These are phyloP conservation scores for Corydoras maculifer DNA, from an alignment of 2,113 vertebrate species.

Conservation along the genomic window DNA sequence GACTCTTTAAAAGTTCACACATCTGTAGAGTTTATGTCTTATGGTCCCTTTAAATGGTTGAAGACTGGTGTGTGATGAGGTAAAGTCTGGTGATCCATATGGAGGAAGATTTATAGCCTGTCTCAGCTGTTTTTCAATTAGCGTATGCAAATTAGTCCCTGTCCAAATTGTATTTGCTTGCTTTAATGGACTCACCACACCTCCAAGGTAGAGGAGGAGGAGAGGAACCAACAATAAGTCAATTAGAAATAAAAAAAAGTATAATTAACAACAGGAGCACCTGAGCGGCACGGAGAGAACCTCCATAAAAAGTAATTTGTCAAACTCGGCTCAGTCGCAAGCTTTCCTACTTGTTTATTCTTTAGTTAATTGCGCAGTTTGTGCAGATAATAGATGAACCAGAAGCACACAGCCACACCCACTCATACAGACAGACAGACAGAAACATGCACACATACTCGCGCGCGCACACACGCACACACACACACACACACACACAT, in stretches of 20 bases:
- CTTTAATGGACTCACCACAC: slow-evolving; percentile 29
- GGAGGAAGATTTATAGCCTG: slow-evolving; percentile 33
- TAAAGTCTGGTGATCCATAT: slow-evolving; percentile 30
- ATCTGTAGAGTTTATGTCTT: background rate
- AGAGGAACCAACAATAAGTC: slow-evolving; percentile 24
- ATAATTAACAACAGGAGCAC: slow-evolving; percentile 37
- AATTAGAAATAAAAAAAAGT: slow-evolving; percentile 14
- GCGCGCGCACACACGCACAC: background rate
- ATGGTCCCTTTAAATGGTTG: background rate
- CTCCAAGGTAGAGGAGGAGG: slow-evolving; percentile 6
- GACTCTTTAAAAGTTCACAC: too few species aligned
- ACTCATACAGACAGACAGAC: too few species aligned
- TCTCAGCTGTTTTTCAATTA: slow-evolving; percentile 29
- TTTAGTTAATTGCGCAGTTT: too few species aligned
- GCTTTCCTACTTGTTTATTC: background rate
- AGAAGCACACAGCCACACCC: too few species aligned
- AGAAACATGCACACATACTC: background rate
- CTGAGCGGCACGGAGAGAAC: slow-evolving; percentile 17
- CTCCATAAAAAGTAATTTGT: slow-evolving; percentile 31
- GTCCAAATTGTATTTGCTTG: slow-evolving; percentile 28
- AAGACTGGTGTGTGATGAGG: background rate
- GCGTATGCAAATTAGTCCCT: slow-evolving; percentile 32
- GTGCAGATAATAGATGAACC: too few species aligned
- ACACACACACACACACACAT: background rate
- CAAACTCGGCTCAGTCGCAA: slow-evolving; percentile 24